Evolutionary conservation across 2,797 vertebrate species (phyloP), one percentile per base, ranked within the genome.

Genomic region (Adrianichthys oophorus): DNA sequence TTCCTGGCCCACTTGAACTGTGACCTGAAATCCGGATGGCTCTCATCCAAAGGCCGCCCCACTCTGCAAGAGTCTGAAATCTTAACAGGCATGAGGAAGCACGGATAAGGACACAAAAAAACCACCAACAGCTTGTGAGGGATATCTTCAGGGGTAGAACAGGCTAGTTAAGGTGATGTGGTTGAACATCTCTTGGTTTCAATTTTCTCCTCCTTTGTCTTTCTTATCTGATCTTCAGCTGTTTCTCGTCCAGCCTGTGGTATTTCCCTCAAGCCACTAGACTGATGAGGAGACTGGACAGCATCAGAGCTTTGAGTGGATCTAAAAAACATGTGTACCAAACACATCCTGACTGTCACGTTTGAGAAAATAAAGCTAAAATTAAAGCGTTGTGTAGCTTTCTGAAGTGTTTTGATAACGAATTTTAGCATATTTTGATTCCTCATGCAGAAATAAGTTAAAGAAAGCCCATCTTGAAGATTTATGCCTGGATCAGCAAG

Each of bases 181-280:
- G 56, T 1, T 24, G 62, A 15, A 61, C 56, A 15, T 59, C 52
- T 46, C 44, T 44, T 16, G 18, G 13, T 57, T 68, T 55, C 41
- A 61, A 12, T 59, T 68, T 32, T 60, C 44, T 41, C 37, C 48
- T n/a, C 18, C 41, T 5, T 54, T 51, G 7, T 47, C 50, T 54
- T 48, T 51, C 44, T 65, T 84, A 66, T 66, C 77, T 77, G 71
- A 68, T 67, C 47, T 48, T 76, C 59, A 82, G 76, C 57, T 48
- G 54, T 71, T 69, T 70, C 68, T 86, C 84, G 82, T 86, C 83
- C 82, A 64, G 82, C 84, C 80, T 74, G 53, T 72, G 79, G 82
- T 86, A 85, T 86, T 78, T 74, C 61, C 74, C 52, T 32, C 7
- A 64, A 46, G 61, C 62, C 58, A 61, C 54, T 45, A 48, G 69